These are phyloP conservation scores for Onthophagus sagittarius DNA, from an alignment of 2,888 invertebrate species.

Conservation along the genomic window DNA sequence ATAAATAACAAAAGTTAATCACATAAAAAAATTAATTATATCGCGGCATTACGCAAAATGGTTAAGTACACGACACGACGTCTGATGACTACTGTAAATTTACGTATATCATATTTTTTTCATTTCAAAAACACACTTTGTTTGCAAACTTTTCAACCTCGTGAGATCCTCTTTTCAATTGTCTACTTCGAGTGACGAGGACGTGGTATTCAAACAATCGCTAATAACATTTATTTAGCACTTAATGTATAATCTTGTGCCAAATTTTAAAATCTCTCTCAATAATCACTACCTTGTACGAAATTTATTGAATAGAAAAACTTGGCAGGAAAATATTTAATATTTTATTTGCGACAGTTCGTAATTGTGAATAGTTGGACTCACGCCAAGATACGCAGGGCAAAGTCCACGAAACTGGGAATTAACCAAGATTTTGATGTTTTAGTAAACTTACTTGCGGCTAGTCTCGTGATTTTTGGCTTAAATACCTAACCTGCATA, in stretches of 20 bases:
- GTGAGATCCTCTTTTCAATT: neutral
- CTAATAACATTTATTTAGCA: neutral
- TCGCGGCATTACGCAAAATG: neutral
- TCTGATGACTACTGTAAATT: neutral
- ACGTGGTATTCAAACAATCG: neutral
- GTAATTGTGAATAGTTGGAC: neutral
- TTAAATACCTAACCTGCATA: neutral
- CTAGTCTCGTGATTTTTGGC: neutral
- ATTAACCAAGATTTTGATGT: neutral
- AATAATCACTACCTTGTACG: neutral
- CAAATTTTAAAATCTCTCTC: neutral
- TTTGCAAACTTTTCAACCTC: neutral
- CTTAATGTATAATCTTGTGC: neutral
- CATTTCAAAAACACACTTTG: neutral
- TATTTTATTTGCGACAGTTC: neutral
- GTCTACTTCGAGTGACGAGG: neutral
- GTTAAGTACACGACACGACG: neutral
- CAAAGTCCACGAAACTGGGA: neutral
- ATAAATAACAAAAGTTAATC: neutral
- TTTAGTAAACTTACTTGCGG: neutral
- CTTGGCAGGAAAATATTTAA: neutral
- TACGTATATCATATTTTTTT: neutral
- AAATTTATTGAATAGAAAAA: neutral
- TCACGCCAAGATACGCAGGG: neutral
- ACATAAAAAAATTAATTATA: neutral